phyloP scores from a whole-genome alignment of 2,797 vertebrate genomes.

The Gobio occitaniae region DNA sequence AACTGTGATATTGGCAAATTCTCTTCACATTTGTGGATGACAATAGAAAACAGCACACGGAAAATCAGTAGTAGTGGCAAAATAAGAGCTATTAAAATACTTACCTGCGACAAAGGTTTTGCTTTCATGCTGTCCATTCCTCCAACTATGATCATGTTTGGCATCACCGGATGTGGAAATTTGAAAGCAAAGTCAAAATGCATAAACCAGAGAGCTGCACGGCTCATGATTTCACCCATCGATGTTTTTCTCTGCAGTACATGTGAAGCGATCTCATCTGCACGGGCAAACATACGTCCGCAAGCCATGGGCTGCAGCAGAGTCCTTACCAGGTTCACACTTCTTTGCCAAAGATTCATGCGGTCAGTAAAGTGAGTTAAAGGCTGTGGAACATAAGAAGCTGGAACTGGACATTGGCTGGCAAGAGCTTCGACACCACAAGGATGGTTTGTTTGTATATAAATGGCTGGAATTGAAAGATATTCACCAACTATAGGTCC shows the following conservation, averaged over 20 bases:
- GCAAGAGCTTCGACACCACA: slow-evolving; percentile 59
- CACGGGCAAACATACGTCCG: slow-evolving; percentile 58
- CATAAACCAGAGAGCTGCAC: slow-evolving; percentile 74
- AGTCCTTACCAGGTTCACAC: slow-evolving; percentile 62
- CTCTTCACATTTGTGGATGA: background rate
- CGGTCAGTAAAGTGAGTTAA: slow-evolving; percentile 64
- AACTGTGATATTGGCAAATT: background rate
- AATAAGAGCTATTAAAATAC: background rate
- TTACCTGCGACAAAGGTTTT: slow-evolving; percentile 67
- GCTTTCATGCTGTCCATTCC: slow-evolving; percentile 69
- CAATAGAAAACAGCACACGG: background rate
- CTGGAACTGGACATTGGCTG: slow-evolving; percentile 65
- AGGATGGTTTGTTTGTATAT: slow-evolving; percentile 58
- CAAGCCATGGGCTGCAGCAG: slow-evolving; percentile 67
- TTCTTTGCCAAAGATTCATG: slow-evolving; percentile 67
- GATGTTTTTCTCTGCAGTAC: slow-evolving; percentile 68
- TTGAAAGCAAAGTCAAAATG: slow-evolving; percentile 73
- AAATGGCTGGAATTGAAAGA: slow-evolving; percentile 69
- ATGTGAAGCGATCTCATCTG: slow-evolving; percentile 61
- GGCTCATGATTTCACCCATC: slow-evolving; percentile 57
- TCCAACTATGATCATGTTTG: slow-evolving; percentile 73
- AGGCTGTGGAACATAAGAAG: slow-evolving; percentile 67
- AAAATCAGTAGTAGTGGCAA: background rate
- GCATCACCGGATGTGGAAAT: slow-evolving; percentile 74
- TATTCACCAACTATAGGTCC: slow-evolving; percentile 69